phyloP scores from a whole-genome alignment of 2,888 invertebrate genomes.

The Cryptocephalus primarius region DNA sequence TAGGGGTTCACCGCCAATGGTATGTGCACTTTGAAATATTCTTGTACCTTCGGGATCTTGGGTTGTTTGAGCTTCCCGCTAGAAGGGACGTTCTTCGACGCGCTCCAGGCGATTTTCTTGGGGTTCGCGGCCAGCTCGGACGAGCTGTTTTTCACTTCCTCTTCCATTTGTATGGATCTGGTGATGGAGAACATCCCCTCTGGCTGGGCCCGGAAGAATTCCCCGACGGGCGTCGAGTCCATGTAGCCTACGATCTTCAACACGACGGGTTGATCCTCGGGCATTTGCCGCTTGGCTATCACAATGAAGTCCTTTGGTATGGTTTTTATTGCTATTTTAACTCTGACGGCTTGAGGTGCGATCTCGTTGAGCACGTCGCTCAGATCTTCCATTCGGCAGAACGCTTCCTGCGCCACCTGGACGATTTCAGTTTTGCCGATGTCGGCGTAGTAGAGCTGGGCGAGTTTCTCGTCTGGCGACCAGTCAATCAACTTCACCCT shows the following conservation, averaged over 20 bases:
- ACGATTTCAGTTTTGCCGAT: conserved; percentile 40
- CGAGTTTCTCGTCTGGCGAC: conserved; percentile 31
- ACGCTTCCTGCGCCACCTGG: conserved; percentile 26
- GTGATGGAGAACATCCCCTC: conserved; percentile 59
- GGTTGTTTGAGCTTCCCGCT: conserved; percentile 34
- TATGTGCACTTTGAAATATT: conserved; percentile 59
- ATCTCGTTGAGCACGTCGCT: conserved; percentile 32
- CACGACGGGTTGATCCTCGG: conserved; percentile 49
- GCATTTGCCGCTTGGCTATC: conserved; percentile 35
- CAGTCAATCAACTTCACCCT: conserved; percentile 39
- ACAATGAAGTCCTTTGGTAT: conserved; percentile 31
- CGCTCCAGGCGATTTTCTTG: too few relatives aligned
- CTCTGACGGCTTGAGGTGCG: conserved; percentile 36
- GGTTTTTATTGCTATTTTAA: conserved; percentile 22
- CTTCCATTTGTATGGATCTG: conserved; percentile 53
- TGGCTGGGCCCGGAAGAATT: conserved; percentile 54
- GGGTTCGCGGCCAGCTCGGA: neutral
- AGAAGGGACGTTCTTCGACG: conserved; percentile 27
- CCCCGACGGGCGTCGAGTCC: conserved; percentile 43
- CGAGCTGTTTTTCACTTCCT: conserved; percentile 13
- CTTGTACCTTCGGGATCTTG: conserved; percentile 37
- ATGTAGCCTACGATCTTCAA: conserved; percentile 33
- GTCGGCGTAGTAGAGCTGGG: conserved; percentile 45
- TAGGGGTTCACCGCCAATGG: conserved; percentile 68
- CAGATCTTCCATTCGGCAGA: conserved; percentile 40